Evolutionary conservation across 2,797 vertebrate genomes (phyloP), one percentile per base, ranked within the genome.

Genomic region (Rhabdophis nuchalis): DNA sequence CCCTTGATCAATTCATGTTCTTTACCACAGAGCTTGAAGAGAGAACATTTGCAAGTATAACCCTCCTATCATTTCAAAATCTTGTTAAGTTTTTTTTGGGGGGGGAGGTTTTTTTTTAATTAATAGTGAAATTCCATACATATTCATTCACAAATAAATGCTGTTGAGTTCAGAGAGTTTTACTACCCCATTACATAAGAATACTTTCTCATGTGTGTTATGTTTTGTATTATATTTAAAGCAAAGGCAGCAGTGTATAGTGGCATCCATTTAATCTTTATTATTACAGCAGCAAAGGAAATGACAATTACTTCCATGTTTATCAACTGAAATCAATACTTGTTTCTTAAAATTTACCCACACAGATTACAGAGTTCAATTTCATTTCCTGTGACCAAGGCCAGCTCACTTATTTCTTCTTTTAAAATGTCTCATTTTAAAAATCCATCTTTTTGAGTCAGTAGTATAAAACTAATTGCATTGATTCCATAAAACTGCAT

Each of bases 1-100:
- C 85, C 91, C 86, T 93, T 87, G 89, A 90, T 90, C 93, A n/a
- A n/a, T n/a, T n/a, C n/a, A 92, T 92, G 85, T 68, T 92, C 88
- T 85, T 61, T 90, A 93, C 64, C 52, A 5, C 86, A 93, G 27
- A 90, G 68, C 85, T 18, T 82, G 36, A 72, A 92, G 56, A 88
- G 27, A 82, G 85, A 41, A 16, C 60, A 72, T 89, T 91, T 87
- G 72, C 61, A 92, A 87, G 50, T 64, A 8, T 36, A 53, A 58
- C 27, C 41, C 64, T 29, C 64, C 20, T 16, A 46, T 87, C n/a
- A 57, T 85, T 53, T 23, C 58, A 91, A 58, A 41, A 77, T 57
- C 36, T 54, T 88, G 60, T n/a, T 72, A 54, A 91, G 23, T 36
- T 87, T 90, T 60, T 60, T 36, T 93, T 64, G 0, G 64, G 13